Evolutionary conservation across 2,888 invertebrate species (phyloP).

Genomic region (Latrodectus elegans): DNA sequence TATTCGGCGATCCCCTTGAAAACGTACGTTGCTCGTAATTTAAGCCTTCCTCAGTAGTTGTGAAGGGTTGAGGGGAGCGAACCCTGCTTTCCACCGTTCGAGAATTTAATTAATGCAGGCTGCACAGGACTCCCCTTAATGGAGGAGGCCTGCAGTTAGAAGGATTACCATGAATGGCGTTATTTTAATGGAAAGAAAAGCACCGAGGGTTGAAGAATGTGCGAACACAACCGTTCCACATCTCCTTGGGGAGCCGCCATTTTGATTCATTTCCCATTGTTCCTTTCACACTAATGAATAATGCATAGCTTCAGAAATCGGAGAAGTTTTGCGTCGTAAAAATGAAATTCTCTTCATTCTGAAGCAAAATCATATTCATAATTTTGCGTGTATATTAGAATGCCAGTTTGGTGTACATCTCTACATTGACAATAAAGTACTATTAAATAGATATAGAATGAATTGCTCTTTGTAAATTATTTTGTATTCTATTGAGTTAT

Average conservation of each 20-base stretch:
- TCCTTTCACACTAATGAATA: constrained; percentile 37
- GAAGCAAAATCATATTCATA: too few species aligned
- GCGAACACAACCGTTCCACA: constrained; percentile 36
- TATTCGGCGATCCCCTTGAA: constrained; percentile 13
- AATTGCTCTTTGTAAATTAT: too few species aligned
- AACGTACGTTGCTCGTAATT: constrained; percentile 17
- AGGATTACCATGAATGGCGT: constrained; percentile 57
- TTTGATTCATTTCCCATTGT: constrained; percentile 62
- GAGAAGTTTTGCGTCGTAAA: too few species aligned
- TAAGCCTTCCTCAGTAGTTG: constrained; percentile 22
- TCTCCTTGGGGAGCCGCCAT: constrained; percentile 47
- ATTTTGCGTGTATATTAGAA: too few species aligned
- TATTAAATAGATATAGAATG: too few species aligned
- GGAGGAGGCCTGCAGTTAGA: constrained; percentile 62
- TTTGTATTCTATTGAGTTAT: too few species aligned
- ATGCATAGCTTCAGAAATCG: constrained; percentile 8
- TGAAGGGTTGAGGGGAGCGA: constrained; percentile 5
- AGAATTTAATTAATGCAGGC: constrained; percentile 66
- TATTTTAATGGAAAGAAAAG: constrained; percentile 67
- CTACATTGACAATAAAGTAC: too few species aligned
- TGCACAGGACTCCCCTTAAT: constrained; percentile 32
- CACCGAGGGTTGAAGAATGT: constrained; percentile 35
- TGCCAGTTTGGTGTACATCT: too few species aligned
- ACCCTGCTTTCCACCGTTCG: background rate
- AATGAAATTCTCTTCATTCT: too few species aligned